A percentile compares a stretch with the other conserved stretches of the same genome.
Conservation (phyloP, 1,140 invertebrate species). For the Drosophila pruinosa region DNA sequence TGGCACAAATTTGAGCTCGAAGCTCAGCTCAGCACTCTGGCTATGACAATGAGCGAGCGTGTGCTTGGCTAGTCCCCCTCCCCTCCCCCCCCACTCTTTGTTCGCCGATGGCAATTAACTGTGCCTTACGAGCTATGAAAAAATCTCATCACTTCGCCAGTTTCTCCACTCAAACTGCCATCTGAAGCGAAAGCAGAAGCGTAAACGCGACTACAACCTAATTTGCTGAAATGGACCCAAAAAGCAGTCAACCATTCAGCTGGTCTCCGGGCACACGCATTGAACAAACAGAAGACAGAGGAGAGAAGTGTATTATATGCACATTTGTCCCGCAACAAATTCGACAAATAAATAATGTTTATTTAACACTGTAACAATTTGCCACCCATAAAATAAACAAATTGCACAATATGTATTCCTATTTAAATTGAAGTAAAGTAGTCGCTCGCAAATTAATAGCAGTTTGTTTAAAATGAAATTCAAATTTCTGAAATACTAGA, state of each 20-base stretch:
- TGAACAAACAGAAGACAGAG: background rate
- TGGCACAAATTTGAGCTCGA: constrained; percentile 12
- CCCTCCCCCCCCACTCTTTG: background rate
- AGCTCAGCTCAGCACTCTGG: background rate
- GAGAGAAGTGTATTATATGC: background rate
- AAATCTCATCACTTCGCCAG: background rate
- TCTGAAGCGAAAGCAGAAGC: constrained; percentile 17
- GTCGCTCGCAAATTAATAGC: too few species aligned
- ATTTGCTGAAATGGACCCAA: constrained; percentile 27
- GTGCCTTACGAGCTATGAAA: background rate
- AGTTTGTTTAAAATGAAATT: too few species aligned
- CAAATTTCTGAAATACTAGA: too few species aligned
- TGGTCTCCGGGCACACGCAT: background rate
- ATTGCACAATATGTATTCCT: constrained; percentile 19
- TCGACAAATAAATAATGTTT: constrained; percentile 44
- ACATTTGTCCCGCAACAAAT: constrained; percentile 11
- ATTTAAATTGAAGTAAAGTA: background rate
- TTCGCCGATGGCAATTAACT: constrained; percentile 10
- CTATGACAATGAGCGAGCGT: background rate
- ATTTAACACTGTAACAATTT: constrained; percentile 43
- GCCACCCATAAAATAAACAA: constrained; percentile 42
- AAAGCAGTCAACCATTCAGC: constrained; percentile 14
- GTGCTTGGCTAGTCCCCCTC: too few species aligned
- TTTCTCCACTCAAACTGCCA: background rate
- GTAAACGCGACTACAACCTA: constrained; percentile 17